A percentile compares a stretch with the other conserved stretches of the same genome.
Evolutionary conservation across 1,140 invertebrate genomes (phyloP).

Genomic region (Harpegnathos saltator): DNA sequence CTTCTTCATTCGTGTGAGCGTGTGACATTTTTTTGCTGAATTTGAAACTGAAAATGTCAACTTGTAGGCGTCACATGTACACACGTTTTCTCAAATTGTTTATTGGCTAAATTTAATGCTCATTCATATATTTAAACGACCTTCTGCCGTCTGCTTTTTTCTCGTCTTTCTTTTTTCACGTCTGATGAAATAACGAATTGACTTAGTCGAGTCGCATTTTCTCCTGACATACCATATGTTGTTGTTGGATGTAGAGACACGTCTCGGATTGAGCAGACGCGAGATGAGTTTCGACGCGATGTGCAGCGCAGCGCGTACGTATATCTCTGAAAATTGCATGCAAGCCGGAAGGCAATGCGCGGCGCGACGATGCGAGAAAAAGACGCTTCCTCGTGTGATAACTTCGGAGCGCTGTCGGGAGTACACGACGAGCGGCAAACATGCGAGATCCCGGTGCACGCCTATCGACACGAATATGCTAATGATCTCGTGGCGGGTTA

Average conservation of each 20-base stretch:
- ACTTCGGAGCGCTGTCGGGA: conserved; percentile 46
- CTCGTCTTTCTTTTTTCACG: not conserved
- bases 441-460: conserved; percentile 71
- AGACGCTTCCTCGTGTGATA: conserved; percentile 51
- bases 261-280: not conserved
- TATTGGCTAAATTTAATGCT: conserved; percentile 6
- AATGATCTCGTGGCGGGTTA: conserved; percentile 80
- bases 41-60: not conserved
- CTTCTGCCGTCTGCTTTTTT: too few species aligned
- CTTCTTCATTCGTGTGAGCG: not conserved
- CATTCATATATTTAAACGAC: not conserved
- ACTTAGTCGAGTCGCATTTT: not conserved
- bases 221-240: not conserved
- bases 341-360: not conserved
- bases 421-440: conserved; percentile 64
- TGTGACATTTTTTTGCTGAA: not conserved
- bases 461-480: conserved; percentile 81
- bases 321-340: conserved; percentile 4
- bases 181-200: conserved; percentile 13
- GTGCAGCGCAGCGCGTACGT: not conserved
- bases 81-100: not conserved
- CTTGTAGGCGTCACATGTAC: not conserved
- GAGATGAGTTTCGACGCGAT: not conserved
- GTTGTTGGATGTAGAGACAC: not conserved
- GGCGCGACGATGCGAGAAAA: conserved; percentile 52